These are phyloP conservation scores for Poecilia picta DNA, from an alignment of 2,797 vertebrate genomes.

Conservation along the genomic window DNA sequence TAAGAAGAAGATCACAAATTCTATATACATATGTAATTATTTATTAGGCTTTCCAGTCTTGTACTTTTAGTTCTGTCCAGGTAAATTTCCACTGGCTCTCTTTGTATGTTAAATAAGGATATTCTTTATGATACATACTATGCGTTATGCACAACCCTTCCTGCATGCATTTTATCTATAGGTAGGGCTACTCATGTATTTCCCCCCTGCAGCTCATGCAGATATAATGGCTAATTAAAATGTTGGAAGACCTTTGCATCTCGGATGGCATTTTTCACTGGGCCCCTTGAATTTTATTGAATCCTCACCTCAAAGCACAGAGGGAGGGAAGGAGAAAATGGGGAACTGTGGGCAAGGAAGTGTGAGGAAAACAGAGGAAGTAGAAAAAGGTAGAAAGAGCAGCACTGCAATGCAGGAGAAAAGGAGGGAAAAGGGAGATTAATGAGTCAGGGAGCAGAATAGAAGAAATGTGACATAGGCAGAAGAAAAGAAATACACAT, in stretches of 20 bases:
- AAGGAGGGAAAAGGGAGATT: background rate
- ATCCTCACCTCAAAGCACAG: constrained; percentile 54
- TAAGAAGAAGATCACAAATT: background rate
- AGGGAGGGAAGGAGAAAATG: constrained; percentile 8
- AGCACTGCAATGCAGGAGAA: background rate
- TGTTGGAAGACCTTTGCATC: constrained; percentile 40
- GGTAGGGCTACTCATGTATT: constrained; percentile 35
- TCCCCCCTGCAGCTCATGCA: constrained; percentile 50
- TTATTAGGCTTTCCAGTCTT: background rate
- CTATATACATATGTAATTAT: background rate
- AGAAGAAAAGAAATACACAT: too few relatives aligned
- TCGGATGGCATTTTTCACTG: constrained; percentile 55
- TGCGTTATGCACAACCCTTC: background rate
- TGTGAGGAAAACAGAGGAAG: background rate
- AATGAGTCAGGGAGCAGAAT: background rate
- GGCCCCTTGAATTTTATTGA: constrained; percentile 53
- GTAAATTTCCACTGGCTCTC: background rate
- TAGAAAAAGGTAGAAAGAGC: constrained; percentile 14
- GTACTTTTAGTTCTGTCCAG: background rate
- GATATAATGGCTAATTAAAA: constrained; percentile 72
- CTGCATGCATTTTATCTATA: constrained; percentile 23
- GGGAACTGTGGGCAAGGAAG: background rate
- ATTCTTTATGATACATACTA: background rate
- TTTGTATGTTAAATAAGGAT: background rate
- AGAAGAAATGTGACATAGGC: background rate